Percentiles rank a stretch among this genome's conserved stretches.
phyloP scores from a whole-genome alignment of 2,113 vertebrate genomes.

The Heliornis fulica region DNA sequence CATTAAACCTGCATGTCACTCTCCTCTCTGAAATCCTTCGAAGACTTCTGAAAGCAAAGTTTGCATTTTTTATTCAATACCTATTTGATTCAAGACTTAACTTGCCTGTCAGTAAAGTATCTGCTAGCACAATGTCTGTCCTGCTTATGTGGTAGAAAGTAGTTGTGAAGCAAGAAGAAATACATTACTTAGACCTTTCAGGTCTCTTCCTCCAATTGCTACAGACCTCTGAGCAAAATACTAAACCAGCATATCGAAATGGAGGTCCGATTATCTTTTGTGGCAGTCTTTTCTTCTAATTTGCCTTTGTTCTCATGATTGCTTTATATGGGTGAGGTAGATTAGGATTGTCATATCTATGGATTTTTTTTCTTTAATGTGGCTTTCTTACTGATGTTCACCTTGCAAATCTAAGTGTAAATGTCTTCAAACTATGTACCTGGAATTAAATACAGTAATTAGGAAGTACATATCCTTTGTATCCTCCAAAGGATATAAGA shows the following conservation, averaged over 20 bases:
- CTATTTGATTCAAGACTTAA: neutral
- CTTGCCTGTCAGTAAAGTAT: neutral
- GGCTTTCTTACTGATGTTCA: neutral
- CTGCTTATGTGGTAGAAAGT: neutral
- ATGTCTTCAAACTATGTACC: neutral
- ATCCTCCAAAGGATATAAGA: neutral
- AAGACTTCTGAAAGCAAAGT: neutral
- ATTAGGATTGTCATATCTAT: neutral
- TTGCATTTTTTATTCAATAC: neutral
- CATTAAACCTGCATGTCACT: neutral
- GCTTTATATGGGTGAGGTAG: neutral
- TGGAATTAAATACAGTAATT: neutral
- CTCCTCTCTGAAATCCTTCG: neutral
- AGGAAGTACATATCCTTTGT: too few species aligned
- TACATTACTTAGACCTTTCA: neutral
- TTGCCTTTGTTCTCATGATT: neutral
- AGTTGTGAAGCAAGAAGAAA: neutral
- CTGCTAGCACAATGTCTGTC: neutral
- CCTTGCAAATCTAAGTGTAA: neutral
- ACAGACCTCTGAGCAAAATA: neutral
- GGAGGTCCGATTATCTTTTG: fast-evolving
- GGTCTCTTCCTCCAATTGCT: neutral
- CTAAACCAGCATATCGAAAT: neutral
- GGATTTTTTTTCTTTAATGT: neutral
- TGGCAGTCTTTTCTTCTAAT: neutral